Percentiles rank a stretch among this genome's conserved stretches.
These are phyloP conservation scores for Gallinago media DNA, from an alignment of 2,113 vertebrate species.

Conservation along the genomic window DNA sequence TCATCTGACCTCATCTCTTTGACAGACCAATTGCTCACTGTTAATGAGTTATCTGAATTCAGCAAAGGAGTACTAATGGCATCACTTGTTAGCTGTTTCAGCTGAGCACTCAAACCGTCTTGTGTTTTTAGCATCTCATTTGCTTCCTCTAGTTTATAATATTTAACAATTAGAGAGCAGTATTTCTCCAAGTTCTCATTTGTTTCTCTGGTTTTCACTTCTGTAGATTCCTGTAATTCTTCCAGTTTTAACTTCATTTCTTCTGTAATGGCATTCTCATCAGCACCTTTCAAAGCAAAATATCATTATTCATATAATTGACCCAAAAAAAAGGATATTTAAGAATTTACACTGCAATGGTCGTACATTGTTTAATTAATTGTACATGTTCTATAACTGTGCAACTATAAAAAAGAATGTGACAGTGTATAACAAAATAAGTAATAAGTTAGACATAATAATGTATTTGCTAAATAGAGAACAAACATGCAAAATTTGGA, in stretches of 20 bases:
- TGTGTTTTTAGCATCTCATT: slow-evolving; percentile 84
- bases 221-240: slow-evolving; percentile 79
- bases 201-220: slow-evolving; percentile 84
- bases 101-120: slow-evolving; percentile 72
- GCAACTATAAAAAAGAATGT: neutral
- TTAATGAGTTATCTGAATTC: neutral
- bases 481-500: neutral
- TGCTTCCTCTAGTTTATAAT: slow-evolving; percentile 87
- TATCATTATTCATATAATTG: neutral
- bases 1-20: slow-evolving; percentile 51
- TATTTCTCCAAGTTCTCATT: slow-evolving; percentile 91
- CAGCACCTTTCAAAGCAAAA: slow-evolving; percentile 63
- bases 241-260: slow-evolving; percentile 77
- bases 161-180: slow-evolving; percentile 83
- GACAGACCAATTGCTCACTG: neutral
- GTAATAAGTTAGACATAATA: neutral
- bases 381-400: neutral
- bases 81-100: slow-evolving; percentile 12
- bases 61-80: neutral
- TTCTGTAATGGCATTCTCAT: slow-evolving; percentile 20
- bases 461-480: neutral
- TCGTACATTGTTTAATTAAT: neutral
- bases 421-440: neutral
- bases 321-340: neutral
- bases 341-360: neutral